phyloP scores from a whole-genome alignment of 2,888 invertebrate genomes.

The Argyresthia albistria region DNA sequence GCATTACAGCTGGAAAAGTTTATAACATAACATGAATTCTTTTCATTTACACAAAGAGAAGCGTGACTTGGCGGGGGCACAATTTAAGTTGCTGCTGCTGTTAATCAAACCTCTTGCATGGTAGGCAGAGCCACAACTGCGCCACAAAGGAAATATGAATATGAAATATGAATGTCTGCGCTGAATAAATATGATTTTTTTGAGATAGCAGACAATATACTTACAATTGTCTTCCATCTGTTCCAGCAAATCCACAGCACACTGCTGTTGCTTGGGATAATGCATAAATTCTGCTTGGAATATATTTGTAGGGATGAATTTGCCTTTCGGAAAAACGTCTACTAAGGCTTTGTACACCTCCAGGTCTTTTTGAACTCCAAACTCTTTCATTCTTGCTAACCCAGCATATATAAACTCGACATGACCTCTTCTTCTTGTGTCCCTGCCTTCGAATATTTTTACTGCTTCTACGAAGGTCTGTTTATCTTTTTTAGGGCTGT shows the following conservation, averaged over 20 bases:
- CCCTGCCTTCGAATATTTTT: slow-evolving; percentile 79
- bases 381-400: slow-evolving; percentile 89
- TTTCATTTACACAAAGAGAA: no score
- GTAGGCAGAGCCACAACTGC: no score
- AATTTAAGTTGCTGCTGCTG: no score
- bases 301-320: slow-evolving; percentile 85
- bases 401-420: slow-evolving; percentile 96
- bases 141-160: no score
- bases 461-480: slow-evolving; percentile 81
- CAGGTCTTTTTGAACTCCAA: slow-evolving; percentile 89
- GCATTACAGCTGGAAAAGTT: slow-evolving; percentile 80
- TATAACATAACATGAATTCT: slow-evolving; percentile 3
- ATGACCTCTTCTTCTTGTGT: slow-evolving; percentile 84
- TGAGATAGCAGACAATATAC: slow-evolving; percentile 4
- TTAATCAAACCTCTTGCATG: no score
- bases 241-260: slow-evolving; percentile 89
- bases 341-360: slow-evolving; percentile 89
- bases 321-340: slow-evolving; percentile 90
- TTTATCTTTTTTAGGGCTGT: slow-evolving; percentile 72
- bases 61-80: no score
- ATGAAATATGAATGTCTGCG: no score
- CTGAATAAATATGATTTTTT: no score
- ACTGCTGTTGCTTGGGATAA: slow-evolving; percentile 96
- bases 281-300: slow-evolving; percentile 94
- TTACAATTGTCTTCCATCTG: slow-evolving; percentile 95